Evolutionary conservation across 2,113 vertebrate genomes (phyloP).

Genomic region (Sapajus apella): DNA sequence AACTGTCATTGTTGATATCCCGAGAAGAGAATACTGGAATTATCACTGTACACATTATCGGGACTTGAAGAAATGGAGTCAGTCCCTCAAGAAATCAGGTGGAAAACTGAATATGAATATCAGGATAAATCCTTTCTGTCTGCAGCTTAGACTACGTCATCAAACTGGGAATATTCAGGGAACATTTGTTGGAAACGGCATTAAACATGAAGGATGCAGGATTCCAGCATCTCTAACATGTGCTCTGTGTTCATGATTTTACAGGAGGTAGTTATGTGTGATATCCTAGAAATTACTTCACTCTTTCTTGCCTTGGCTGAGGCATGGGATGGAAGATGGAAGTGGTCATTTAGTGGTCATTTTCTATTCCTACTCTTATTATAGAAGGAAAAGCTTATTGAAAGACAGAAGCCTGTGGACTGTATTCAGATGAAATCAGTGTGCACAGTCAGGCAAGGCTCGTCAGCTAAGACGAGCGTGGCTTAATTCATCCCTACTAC

Average conservation of each 20-base stretch:
- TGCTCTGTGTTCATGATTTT: too few species aligned
- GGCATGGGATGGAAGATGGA: too few species aligned
- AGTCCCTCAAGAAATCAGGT: neutral
- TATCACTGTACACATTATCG: neutral
- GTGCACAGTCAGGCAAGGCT: slow-evolving; percentile 26
- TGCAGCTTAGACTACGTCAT: fast-evolving
- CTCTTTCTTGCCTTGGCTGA: neutral
- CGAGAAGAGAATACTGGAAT: neutral
- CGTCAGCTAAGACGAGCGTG: neutral
- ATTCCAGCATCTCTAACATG: neutral
- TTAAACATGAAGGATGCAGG: fast-evolving
- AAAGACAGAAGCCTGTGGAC: neutral
- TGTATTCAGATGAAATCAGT: slow-evolving; percentile 8
- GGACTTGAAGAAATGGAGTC: neutral
- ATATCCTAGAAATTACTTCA: fast-evolving
- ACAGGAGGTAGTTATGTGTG: neutral
- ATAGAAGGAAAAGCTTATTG: neutral
- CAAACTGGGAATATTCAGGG: too few species aligned
- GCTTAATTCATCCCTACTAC: slow-evolving; percentile 46
- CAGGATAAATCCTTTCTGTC: neutral
- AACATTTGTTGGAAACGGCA: fast-evolving
- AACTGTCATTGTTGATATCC: neutral
- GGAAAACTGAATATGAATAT: neutral
- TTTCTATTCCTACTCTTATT: neutral
- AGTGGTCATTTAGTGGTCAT: neutral